Evolutionary conservation across 2,797 vertebrate species (phyloP).

Genomic region (Dryobates pubescens): DNA sequence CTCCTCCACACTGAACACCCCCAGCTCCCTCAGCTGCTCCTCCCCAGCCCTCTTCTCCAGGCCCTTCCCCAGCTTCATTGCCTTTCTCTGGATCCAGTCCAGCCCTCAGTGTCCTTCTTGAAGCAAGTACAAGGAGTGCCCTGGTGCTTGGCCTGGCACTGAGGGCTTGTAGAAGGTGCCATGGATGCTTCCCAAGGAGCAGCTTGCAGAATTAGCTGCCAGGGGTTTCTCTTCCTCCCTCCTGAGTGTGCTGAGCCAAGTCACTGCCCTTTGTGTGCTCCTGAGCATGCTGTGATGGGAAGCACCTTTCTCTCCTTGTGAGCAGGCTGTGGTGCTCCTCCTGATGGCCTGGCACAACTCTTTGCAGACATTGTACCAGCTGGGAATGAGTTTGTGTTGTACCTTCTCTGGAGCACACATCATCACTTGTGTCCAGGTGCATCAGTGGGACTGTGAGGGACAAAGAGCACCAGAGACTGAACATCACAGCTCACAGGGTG

Average conservation of each 20-base stretch:
- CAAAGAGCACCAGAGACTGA: not conserved
- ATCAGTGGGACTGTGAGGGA: not conserved
- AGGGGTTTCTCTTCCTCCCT: not conserved
- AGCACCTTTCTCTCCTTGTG: not conserved
- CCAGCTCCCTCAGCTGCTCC: no score
- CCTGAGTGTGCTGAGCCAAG: not conserved
- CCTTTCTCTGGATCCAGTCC: no score
- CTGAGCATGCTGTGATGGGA: not conserved
- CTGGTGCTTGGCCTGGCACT: not conserved
- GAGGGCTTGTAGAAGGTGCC: not conserved
- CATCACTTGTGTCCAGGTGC: not conserved
- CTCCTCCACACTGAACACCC: no score
- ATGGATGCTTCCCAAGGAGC: not conserved
- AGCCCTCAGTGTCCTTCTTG: no score
- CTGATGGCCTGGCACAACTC: not conserved
- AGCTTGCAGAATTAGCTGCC: not conserved
- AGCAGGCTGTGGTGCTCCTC: not conserved
- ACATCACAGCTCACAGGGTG: not conserved
- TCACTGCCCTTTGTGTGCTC: not conserved
- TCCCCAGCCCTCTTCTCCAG: no score
- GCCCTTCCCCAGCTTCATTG: no score
- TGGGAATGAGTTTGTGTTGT: not conserved
- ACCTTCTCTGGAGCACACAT: not conserved
- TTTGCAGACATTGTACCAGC: not conserved
- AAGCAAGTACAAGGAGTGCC: not conserved